Evolutionary conservation across 2,797 vertebrate genomes (phyloP), one percentile per base, ranked within the genome.

Genomic region (Pipistrellus pipistrellus): DNA sequence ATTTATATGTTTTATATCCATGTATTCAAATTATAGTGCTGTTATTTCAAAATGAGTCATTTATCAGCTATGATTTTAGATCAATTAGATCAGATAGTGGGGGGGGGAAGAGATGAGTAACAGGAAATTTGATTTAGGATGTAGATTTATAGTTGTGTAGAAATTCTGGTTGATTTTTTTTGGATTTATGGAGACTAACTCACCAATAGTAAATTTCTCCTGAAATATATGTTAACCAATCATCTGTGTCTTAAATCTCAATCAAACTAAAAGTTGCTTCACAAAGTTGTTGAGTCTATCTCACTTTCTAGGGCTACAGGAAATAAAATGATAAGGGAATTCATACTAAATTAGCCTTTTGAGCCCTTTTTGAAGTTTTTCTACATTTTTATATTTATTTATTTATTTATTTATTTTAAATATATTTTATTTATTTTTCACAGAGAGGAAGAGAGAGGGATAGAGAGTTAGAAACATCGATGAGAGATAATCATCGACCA

Each of bases 31-130:
- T 72, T 53, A 44, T 15, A 82, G 25, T 69, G 12, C 5, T 72
- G 4, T 53, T 80, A 87, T 80, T 87, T 84, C 14, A 41, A 94
- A 87, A 90, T 75, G 27, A 84, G n/a, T 72, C 32, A 71, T 76
- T 81, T 62, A 59, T 59, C 59, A 55, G 17, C 8, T 68, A 41
- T 84, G 18, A 5, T 80, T 83, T 92, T 35, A 25, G 20, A 30
- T 53, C 21, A 92, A 38, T 62, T 71, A 86, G 17, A 38, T 32
- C 30, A 83, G 68, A 78, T 30, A 27, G 11, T 92, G 8, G 69
- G 51, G 51, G 55, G 75, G 48, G 55, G 81, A 64, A 88, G 4
- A 8, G 21, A 41, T 76, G 59, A 66, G 6, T 87, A 64, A 71
- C 0, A 46, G 17, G 11, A 72, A n/a, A 84, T 64, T 48, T 44